Conservation (phyloP, 2,113 vertebrate species). For the Cromileptes altivelis region DNA sequence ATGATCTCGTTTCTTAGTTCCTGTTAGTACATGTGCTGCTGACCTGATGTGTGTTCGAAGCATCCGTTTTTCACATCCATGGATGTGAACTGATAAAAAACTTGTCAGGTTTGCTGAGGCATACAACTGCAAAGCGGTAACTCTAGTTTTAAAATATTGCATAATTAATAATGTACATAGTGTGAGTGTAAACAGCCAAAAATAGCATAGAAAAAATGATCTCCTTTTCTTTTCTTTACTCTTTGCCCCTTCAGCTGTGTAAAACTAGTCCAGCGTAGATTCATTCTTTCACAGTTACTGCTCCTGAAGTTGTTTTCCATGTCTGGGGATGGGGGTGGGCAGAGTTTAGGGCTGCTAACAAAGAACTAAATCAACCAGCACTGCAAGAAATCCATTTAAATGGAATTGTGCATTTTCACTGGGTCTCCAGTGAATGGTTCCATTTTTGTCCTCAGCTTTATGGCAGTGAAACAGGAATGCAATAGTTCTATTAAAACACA, state of each 20-base stretch:
- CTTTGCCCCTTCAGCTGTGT: background rate
- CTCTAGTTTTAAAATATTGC: too few species aligned
- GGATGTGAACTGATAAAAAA: too few species aligned
- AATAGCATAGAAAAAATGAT: too few species aligned
- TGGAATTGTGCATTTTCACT: fast-evolving
- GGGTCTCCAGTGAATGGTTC: background rate
- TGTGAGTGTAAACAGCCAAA: too few species aligned
- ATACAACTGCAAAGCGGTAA: too few species aligned
- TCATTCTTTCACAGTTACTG: conserved; percentile 9
- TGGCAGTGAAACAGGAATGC: background rate
- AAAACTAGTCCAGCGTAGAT: conserved; percentile 9
- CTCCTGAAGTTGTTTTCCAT: conserved; percentile 12
- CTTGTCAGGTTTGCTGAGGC: too few species aligned
- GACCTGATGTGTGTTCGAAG: too few species aligned
- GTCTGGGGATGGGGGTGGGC: conserved; percentile 1
- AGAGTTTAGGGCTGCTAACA: background rate
- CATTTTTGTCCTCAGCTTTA: background rate
- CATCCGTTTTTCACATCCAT: too few species aligned
- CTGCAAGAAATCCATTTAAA: background rate
- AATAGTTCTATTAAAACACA: background rate
- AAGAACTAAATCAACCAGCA: background rate
- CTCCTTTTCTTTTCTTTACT: background rate
- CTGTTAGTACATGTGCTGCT: too few species aligned
- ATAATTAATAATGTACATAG: too few species aligned
- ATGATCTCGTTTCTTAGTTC: too few species aligned